These are phyloP conservation scores for Misgurnus anguillicaudatus DNA, from an alignment of 2,113 vertebrate species.

Conservation along the genomic window DNA sequence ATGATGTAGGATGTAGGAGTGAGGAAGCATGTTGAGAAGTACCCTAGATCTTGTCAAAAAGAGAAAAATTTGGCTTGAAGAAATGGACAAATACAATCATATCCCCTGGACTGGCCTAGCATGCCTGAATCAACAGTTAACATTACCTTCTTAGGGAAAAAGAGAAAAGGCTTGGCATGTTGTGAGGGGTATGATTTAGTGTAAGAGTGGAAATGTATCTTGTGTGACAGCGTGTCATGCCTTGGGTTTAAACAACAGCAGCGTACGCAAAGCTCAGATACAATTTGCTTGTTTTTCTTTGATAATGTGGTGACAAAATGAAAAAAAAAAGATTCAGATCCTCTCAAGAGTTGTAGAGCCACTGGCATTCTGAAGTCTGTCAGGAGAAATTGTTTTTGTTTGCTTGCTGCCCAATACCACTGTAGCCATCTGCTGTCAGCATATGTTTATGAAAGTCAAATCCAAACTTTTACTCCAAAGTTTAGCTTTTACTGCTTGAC, in stretches of 20 bases:
- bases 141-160: neutral
- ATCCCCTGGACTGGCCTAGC: constrained; percentile 11
- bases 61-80: too few species aligned
- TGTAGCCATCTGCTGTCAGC: constrained; percentile 10
- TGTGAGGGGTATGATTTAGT: neutral
- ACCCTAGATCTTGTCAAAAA: too few species aligned
- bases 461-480: constrained; percentile 2
- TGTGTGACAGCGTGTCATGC: neutral
- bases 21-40: too few species aligned
- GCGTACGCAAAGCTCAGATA: neutral
- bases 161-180: neutral
- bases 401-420: constrained; percentile 13
- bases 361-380: constrained; percentile 14
- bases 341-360: constrained; percentile 2
- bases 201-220: neutral
- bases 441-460: neutral
- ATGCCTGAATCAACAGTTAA: constrained; percentile 4
- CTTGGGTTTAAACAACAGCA: neutral
- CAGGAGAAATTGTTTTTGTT: constrained; percentile 26
- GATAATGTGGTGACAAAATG: neutral
- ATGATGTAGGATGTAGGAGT: too few species aligned
- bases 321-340: neutral
- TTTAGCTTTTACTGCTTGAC: neutral
- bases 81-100: too few species aligned
- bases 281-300: neutral